Conservation (phyloP, 2,888 invertebrate species). For the Synergus gifuensis region DNA sequence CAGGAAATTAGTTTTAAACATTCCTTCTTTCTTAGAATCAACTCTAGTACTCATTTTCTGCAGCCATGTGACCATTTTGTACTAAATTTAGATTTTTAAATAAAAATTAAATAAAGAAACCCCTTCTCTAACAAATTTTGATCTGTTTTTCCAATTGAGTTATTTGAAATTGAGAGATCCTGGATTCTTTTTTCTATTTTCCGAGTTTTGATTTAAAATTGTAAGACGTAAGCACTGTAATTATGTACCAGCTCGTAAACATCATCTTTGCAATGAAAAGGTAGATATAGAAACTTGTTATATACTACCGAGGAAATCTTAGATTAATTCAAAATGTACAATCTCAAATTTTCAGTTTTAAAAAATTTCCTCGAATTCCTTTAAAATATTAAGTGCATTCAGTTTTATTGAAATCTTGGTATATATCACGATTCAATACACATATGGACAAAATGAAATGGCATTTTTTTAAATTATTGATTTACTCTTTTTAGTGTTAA, state of each 20-base stretch:
- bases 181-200: neutral
- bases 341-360: neutral
- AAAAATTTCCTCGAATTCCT: neutral
- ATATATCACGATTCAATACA: neutral
- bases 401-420: neutral
- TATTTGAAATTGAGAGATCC: neutral
- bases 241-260: neutral
- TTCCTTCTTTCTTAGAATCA: neutral
- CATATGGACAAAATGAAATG: neutral
- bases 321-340: neutral
- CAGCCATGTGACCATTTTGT: neutral
- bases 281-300: neutral
- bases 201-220: neutral
- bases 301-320: neutral
- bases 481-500: constrained; percentile 1
- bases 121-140: neutral
- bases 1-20: neutral
- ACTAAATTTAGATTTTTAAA: neutral
- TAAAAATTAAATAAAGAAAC: neutral
- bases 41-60: neutral
- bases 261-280: neutral
- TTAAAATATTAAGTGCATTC: neutral
- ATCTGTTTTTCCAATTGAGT: neutral
- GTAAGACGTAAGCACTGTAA: neutral
- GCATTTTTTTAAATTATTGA: neutral